phyloP scores from a whole-genome alignment of 1,140 invertebrate genomes.

The Neodiprion pinetum region DNA sequence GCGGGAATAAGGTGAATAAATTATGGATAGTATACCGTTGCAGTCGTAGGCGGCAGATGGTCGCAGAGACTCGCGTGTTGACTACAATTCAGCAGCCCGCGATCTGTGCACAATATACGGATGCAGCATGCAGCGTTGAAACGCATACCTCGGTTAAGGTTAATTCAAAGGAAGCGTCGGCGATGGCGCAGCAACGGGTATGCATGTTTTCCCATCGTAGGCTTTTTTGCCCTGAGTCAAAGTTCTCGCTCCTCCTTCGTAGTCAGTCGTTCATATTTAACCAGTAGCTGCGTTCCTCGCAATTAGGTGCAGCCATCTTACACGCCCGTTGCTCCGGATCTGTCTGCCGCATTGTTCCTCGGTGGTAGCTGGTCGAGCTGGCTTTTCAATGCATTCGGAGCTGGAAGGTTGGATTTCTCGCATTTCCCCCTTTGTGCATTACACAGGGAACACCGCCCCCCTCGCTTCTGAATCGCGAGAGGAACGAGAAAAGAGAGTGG shows the following conservation, averaged over 20 bases:
- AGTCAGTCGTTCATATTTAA: slow-evolving; percentile 43
- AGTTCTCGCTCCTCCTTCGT: not conserved
- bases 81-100: not conserved
- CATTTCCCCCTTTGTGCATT: too few relatives aligned
- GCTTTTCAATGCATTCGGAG: too few relatives aligned
- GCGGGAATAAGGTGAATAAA: slow-evolving; percentile 5
- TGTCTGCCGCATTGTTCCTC: slow-evolving; percentile 35
- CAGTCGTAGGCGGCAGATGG: not conserved
- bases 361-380: not conserved
- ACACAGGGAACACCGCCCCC: slow-evolving; percentile 11
- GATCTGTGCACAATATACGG: not conserved
- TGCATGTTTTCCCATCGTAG: too few relatives aligned
- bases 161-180: not conserved
- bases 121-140: not conserved
- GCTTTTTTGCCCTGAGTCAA: too few relatives aligned
- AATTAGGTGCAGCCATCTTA: slow-evolving; percentile 45
- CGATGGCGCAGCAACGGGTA: too few relatives aligned
- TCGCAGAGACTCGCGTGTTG: not conserved
- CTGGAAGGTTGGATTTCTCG: too few relatives aligned
- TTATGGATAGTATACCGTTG: not conserved
- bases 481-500: not conserved
- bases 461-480: slow-evolving; percentile 35
- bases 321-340: slow-evolving; percentile 33
- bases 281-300: slow-evolving; percentile 32
- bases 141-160: not conserved